Base-by-base conservation (phyloP, 64 coral and sea anemone species). In the Porites lutea region DNA sequence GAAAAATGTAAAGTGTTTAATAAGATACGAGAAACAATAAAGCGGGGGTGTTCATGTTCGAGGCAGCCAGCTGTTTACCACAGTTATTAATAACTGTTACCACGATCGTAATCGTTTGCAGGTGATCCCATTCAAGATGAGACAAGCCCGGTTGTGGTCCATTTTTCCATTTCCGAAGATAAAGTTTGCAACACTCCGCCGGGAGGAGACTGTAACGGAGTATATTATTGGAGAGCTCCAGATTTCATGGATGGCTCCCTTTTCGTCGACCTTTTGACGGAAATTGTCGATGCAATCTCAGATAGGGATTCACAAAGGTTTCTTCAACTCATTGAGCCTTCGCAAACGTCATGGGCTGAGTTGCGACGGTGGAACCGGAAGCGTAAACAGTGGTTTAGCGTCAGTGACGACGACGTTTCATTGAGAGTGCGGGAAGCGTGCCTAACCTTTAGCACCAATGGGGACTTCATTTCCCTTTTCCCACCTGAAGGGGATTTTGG, bases 221-320 rank as follows among this genome's bases (percentile, higher is more conserved):
- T 64, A 44, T 66, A 64, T 7, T 65, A 65, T 65, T 66, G 79
- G 79, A 14, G 46, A 66, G 27, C 16, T 61, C 79, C 79, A 45
- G 59, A 64, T 58, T 61, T 43, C 15, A 82, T 82, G 79, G 65
- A 57, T 64, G 79, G 46, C 10, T 49, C 79, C 0, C 61, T 49
- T 83, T 66, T 83, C 10, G 8, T 65, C 5, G 79, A 83, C 46
- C 45, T 83, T 18, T 5, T 65, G n/a, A 66, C 4, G 59, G 79
- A 83, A 66, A 65, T 83, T 14, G 60, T 83, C 3, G 79, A 65
- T 66, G 60, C 79, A 67, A 16, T 65, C 60, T 49, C 60, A 13
- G 5, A 66, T n/a, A 1, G 15, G 6, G 45, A 83, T 6, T 48
- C 43, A 11, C 13, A 65, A 18, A 43, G 60, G 2, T 83, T 83